phyloP scores from a whole-genome alignment of 2,888 invertebrate genomes.

The Micoletzkya japonica region DNA sequence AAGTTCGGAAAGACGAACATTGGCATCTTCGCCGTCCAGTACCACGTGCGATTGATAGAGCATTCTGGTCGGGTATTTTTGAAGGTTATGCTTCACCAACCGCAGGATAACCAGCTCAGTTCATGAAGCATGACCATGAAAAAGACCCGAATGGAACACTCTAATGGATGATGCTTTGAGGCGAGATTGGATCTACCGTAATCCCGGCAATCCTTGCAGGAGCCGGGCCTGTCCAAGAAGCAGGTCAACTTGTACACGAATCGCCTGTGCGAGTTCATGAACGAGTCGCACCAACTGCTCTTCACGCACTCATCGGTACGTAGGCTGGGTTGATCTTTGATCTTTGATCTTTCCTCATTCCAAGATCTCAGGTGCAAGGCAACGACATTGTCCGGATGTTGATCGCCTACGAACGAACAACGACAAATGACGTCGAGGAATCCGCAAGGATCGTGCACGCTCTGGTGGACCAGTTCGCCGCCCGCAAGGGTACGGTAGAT shows the following conservation, averaged over 20 bases:
- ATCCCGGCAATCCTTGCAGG: constrained; percentile 17
- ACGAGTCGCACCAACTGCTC: constrained; percentile 33
- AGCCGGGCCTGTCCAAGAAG: constrained; percentile 12
- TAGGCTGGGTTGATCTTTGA: neutral
- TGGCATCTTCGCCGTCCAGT: constrained; percentile 33
- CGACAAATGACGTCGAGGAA: constrained; percentile 28
- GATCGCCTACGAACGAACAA: constrained; percentile 21
- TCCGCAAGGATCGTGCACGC: constrained; percentile 14
- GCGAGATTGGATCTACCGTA: neutral
- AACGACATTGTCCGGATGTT: constrained; percentile 30
- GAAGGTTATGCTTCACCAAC: too few species aligned
- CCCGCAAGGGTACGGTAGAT: neutral
- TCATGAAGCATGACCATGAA: too few species aligned
- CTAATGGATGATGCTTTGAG: too few species aligned
- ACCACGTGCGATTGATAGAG: constrained; percentile 13
- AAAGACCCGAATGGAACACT: too few species aligned
- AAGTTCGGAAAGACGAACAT: constrained; percentile 34
- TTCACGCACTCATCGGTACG: constrained; percentile 33
- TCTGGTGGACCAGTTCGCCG: constrained; percentile 25
- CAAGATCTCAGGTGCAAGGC: constrained; percentile 25
- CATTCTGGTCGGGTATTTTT: too few species aligned
- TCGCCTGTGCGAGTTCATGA: constrained; percentile 35
- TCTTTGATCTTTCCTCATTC: neutral
- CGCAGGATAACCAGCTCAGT: too few species aligned
- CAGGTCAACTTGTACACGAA: constrained; percentile 32